A percentile compares a stretch with the other conserved stretches of the same genome.
phyloP scores from a whole-genome alignment of 2,888 invertebrate species.

The Rhagonycha fulva region DNA sequence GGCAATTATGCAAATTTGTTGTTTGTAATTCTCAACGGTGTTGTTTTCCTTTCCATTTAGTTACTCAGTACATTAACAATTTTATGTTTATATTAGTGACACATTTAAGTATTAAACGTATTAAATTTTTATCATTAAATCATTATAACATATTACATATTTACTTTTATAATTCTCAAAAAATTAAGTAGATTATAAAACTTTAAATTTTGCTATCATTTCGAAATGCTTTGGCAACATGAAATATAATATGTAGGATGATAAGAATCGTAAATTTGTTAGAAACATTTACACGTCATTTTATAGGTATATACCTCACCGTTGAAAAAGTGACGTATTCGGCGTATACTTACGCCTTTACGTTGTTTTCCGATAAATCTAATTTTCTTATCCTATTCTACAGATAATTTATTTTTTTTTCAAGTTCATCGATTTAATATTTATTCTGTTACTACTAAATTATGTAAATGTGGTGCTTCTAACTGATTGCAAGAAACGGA shows the following conservation, averaged over 20 bases:
- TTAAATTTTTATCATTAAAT: not conserved
- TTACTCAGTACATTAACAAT: not conserved
- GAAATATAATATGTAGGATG: not conserved
- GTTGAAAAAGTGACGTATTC: not conserved
- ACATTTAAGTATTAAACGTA: not conserved
- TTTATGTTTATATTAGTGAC: not conserved
- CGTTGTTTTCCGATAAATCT: not conserved
- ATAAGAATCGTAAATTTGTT: not conserved
- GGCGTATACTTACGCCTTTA: not conserved
- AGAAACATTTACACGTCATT: not conserved
- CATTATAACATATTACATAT: not conserved
- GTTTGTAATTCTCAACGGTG: not conserved
- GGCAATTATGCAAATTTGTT: not conserved
- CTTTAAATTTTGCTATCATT: not conserved
- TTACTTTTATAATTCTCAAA: not conserved
- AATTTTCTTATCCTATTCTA: not conserved
- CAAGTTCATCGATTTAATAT: not conserved
- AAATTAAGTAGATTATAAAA: not conserved
- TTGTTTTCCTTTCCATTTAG: not conserved
- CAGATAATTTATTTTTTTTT: not conserved
- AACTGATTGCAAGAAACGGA: slow-evolving; percentile 4
- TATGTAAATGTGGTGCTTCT: not conserved
- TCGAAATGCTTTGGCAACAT: not conserved
- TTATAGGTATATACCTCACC: not conserved
- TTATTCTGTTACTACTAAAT: not conserved